A percentile compares a stretch with the other conserved stretches of the same genome.
These are phyloP conservation scores for Trissoscelio sp. DNA, from an alignment of 2,888 invertebrate genomes.

Conservation along the genomic window DNA sequence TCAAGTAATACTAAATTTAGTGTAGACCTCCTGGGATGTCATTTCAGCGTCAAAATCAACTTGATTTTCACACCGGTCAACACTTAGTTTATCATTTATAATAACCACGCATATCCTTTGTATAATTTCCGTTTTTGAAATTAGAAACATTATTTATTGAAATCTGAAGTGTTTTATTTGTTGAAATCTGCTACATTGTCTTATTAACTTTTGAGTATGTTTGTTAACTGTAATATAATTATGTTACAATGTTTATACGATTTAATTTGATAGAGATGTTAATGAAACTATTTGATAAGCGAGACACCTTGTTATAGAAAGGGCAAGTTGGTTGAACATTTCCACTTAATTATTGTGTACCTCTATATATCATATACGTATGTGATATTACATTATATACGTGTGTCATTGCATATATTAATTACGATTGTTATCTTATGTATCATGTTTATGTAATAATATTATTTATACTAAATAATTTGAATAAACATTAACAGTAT, in stretches of 20 bases:
- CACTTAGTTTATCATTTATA: slow-evolving; percentile 55
- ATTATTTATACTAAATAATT: no score
- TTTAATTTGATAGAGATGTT: background rate
- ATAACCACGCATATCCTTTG: slow-evolving; percentile 29
- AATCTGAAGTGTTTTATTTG: no score
- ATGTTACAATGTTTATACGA: no score
- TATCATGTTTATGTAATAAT: no score
- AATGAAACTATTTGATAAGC: no score
- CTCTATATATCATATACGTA: background rate
- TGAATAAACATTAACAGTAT: no score
- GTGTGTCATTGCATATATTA: slow-evolving; percentile 16
- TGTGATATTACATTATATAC: slow-evolving; percentile 2
- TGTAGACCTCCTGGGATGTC: slow-evolving; percentile 26
- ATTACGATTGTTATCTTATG: slow-evolving; percentile 27
- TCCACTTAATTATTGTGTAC: slow-evolving; percentile 19
- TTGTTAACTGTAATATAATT: no score
- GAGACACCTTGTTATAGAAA: slow-evolving; percentile 11
- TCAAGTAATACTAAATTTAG: slow-evolving; percentile 48
- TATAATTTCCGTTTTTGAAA: slow-evolving; percentile 23
- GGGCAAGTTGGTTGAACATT: slow-evolving; percentile 28
- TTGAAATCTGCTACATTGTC: no score
- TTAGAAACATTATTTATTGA: slow-evolving; percentile 24
- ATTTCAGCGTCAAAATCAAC: slow-evolving; percentile 48
- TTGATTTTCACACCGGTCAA: slow-evolving; percentile 49
- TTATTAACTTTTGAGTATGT: no score